These are phyloP conservation scores for Cuculus canorus DNA, from an alignment of 2,797 vertebrate genomes.

Conservation along the genomic window DNA sequence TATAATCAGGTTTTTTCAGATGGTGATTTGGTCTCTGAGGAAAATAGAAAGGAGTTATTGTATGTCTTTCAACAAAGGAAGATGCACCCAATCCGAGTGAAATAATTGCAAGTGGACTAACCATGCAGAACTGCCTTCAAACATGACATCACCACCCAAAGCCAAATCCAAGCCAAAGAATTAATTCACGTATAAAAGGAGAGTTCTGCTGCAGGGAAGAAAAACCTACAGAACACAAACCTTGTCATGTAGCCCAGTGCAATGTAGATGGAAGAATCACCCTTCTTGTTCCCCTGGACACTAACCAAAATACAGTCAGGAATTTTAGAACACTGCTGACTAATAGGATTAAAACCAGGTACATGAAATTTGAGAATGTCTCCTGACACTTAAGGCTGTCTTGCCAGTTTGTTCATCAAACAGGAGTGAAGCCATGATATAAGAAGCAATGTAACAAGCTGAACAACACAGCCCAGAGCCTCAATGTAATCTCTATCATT, in stretches of 20 bases:
- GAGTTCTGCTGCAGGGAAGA: not conserved
- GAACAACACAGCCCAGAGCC: not conserved
- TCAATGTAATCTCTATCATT: not conserved
- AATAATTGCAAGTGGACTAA: not conserved
- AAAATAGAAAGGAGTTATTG: not conserved
- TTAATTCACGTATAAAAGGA: not conserved
- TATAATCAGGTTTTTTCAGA: not conserved
- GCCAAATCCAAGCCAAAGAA: not conserved
- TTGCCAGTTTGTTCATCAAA: conserved; percentile 3
- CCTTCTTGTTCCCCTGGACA: not conserved
- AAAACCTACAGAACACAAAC: not conserved
- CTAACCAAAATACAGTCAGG: conserved; percentile 14
- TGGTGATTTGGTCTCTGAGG: not conserved
- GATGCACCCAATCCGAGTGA: not conserved
- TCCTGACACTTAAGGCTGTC: not conserved
- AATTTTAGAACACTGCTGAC: not conserved
- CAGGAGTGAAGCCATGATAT: not conserved
- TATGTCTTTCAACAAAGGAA: not conserved
- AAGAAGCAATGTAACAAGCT: not conserved
- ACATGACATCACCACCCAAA: not conserved
- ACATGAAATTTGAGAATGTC: conserved; percentile 1
- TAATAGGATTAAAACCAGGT: conserved; percentile 34
- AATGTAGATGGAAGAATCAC: not conserved
- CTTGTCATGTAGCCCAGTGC: not conserved
- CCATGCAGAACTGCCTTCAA: not conserved